Evolutionary conservation across 1,140 invertebrate genomes (phyloP), one percentile per base, ranked within the genome.

Genomic region (Eriosoma lanigerum): DNA sequence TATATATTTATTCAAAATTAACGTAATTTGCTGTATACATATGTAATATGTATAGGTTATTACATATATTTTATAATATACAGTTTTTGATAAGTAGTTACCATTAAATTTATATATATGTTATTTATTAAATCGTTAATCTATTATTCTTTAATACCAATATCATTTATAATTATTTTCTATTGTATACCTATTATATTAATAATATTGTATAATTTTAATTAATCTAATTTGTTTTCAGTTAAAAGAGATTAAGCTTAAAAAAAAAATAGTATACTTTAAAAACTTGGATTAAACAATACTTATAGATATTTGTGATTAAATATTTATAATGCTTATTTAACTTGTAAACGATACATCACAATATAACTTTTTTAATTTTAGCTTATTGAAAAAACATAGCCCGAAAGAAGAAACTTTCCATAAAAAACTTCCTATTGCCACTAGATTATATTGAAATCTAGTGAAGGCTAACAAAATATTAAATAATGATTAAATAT

Each of bases 301-400:
- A 46, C 68, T 70, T 70, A 68, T 46, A 48, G 32, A 21, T 44
- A 46, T 66, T 21, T 21, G 21, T 46, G 68, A 70, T 70, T 70
- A 48, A 70, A 70, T 70, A 70, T 70, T 70, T 70, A 70, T 50
- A 70, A 50, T 46, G 68, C 8, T 70, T 24, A 6, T 70, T 48
- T 50, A 24, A 24, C 9, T 46, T 29, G 46, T 50, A 50, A 50
- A 70, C 68, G 46, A 70, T 50, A 26, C 15, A 70, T 70, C 46
- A 70, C 50, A 70, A 70, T 70, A 44, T 70, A 70, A 70, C 68
- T 70, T 70, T 70, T 70, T 70, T 70, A 70, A 70, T 70, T 70
- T 50, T 29, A 3, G 24, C 24, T 10, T 70, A 70, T 70, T 29
- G 68, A 26, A 50, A 29, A 70, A 50, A 70, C 15, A 29, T 50